Conservation (phyloP, 2,113 vertebrate species). For the Meleagris gallopavo region DNA sequence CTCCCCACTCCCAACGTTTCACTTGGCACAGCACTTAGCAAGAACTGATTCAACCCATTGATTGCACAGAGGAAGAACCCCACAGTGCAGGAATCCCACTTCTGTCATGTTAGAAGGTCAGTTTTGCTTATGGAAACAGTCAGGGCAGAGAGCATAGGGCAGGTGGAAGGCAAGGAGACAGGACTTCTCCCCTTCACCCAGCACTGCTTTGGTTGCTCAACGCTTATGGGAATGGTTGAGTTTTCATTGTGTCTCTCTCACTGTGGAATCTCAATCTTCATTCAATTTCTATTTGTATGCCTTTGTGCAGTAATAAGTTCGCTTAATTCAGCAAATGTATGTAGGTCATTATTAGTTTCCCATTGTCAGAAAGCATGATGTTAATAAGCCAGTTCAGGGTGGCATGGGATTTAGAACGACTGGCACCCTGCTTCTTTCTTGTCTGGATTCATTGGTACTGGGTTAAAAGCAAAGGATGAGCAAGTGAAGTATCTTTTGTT, state of each 20-base stretch:
- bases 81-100: not conserved
- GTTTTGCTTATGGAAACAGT: not conserved
- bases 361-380: not conserved
- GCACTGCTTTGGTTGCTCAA: not conserved
- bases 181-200: not conserved
- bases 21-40: not conserved
- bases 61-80: not conserved
- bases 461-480: not conserved
- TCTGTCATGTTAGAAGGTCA: not conserved
- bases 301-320: not conserved
- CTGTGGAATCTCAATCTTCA: not conserved
- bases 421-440: not conserved
- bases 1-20: not conserved
- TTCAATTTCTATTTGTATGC: not conserved
- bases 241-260: not conserved
- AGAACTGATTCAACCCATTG: not conserved
- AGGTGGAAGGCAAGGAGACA: not conserved
- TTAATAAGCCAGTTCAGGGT: not conserved
- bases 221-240: not conserved
- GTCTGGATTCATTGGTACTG: accelerated
- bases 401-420: not conserved
- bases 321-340: not conserved
- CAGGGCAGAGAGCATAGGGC: too few species aligned
- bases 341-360: not conserved
- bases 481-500: not conserved